A percentile compares a stretch with the other conserved stretches of the same genome.
Conservation (phyloP, 2,113 vertebrate species). For the Austrofundulus limnaeus region DNA sequence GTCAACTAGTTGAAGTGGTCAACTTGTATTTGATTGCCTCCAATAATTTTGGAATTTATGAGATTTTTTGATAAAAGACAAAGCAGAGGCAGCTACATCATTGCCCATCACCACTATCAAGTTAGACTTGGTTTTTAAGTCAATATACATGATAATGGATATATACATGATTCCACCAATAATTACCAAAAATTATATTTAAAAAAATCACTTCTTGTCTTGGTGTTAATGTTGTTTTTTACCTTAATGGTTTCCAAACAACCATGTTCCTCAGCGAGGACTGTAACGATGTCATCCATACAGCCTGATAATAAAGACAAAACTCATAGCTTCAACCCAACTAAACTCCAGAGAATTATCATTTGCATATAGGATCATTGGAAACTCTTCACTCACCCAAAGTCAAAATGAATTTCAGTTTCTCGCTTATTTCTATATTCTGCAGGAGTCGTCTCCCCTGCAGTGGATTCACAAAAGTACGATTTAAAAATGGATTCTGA, state of each 20-base stretch:
- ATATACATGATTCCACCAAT: too few relatives aligned
- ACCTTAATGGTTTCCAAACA: conserved; percentile 92
- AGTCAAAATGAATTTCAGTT: conserved; percentile 90
- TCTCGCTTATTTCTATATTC: conserved; percentile 90
- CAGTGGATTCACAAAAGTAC: conserved; percentile 19
- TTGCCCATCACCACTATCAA: too few relatives aligned
- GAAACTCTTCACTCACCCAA: conserved; percentile 82
- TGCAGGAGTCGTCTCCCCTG: conserved; percentile 93
- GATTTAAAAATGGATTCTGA: not conserved
- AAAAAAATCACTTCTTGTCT: too few relatives aligned
- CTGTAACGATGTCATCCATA: conserved; percentile 91
- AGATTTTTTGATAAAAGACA: too few relatives aligned
- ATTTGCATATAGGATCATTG: not conserved
- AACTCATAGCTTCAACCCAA: not conserved
- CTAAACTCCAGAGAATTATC: not conserved
- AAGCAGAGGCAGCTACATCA: too few relatives aligned
- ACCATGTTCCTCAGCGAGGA: conserved; percentile 95
- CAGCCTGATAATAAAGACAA: conserved; percentile 80
- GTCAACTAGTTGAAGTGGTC: too few relatives aligned
- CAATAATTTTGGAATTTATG: too few relatives aligned
- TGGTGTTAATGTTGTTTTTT: conserved; percentile 39
- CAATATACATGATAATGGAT: too few relatives aligned
- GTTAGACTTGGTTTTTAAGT: too few relatives aligned
- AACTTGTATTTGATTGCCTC: too few relatives aligned
- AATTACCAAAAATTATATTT: too few relatives aligned